phyloP scores from a whole-genome alignment of 2,797 vertebrate genomes.

The Diplodus puntazzo region DNA sequence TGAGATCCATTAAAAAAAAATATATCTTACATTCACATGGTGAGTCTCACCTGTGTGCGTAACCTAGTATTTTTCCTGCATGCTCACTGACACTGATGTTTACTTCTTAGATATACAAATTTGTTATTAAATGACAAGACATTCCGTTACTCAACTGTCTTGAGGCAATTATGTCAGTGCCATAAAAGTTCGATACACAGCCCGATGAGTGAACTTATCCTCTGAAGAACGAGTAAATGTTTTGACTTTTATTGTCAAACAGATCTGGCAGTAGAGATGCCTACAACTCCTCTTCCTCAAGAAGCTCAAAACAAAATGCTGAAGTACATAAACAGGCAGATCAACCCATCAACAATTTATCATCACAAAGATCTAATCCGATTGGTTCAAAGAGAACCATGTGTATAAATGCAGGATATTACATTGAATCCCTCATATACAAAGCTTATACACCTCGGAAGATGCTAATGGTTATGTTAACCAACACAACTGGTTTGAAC shows the following conservation, averaged over 20 bases:
- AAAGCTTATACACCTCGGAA: conserved; percentile 8
- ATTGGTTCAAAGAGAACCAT: conserved; percentile 10
- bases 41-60: too few relatives aligned
- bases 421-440: not conserved
- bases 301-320: conserved; percentile 27
- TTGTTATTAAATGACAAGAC: too few relatives aligned
- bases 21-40: too few relatives aligned
- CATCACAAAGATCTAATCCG: not conserved
- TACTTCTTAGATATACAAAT: too few relatives aligned
- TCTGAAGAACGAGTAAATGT: not conserved
- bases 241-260: conserved; percentile 12
- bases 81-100: too few relatives aligned
- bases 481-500: conserved; percentile 13
- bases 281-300: not conserved
- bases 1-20: too few relatives aligned
- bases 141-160: too few relatives aligned
- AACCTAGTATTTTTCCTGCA: too few relatives aligned
- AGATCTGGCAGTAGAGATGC: conserved; percentile 9
- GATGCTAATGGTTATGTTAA: conserved; percentile 5
- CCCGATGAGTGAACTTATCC: too few relatives aligned
- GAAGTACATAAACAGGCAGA: conserved; percentile 7
- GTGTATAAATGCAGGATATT: not conserved
- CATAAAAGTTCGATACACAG: too few relatives aligned
- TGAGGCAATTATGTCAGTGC: too few relatives aligned
- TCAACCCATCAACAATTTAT: not conserved